Evolutionary conservation across 2,113 vertebrate genomes (phyloP), one percentile per base, ranked within the genome.

Genomic region (Poeciliopsis turrubarensis): DNA sequence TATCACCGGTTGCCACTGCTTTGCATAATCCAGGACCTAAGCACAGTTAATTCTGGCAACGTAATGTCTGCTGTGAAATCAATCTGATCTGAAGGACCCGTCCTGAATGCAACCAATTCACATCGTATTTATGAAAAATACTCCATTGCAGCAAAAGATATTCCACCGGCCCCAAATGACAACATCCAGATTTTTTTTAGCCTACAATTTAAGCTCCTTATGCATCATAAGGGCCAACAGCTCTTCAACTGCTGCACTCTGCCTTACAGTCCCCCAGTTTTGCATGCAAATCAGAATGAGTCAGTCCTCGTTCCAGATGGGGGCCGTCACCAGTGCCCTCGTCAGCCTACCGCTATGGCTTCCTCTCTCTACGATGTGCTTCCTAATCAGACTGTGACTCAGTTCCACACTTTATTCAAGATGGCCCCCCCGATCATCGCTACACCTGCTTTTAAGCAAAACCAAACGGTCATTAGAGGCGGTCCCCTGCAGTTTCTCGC

Each of bases 301-400:
- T 70, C 19, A 32, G 17, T 57, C 25, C 29, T 15, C 17, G 29
- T 34, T 51, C 47, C 47, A 70, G 39, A 70, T 70, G 30, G 47
- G 29, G 47, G 68, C 54, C 22, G 25, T 34, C 51, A 14, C 32
- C 15, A 61, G 54, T n/a, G 32, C 32, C 54, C 17, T 8, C 8
- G 30, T 70, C 54, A 60, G 14, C 31, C 69, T 37, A n/a, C 54
- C 8, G 22, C 27, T 3, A 60, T 39, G n/a, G 15, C 37, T 17
- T 27, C 37, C 30, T 60, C n/a, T 37, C 54, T 61, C 69, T 39
- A 19, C 54, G 7, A 39, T 37, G 5, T 51, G 67, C 44, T 51
- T 68, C 29, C 30, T 9, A 31, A 31, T 68, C 67, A 51, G 67
- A 11, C 67, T 25, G 22, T 27, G 69, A 27, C 69, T 71, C 54